These are phyloP conservation scores for Nymphicus hollandicus DNA, from an alignment of 2,113 vertebrate species.

Conservation along the genomic window DNA sequence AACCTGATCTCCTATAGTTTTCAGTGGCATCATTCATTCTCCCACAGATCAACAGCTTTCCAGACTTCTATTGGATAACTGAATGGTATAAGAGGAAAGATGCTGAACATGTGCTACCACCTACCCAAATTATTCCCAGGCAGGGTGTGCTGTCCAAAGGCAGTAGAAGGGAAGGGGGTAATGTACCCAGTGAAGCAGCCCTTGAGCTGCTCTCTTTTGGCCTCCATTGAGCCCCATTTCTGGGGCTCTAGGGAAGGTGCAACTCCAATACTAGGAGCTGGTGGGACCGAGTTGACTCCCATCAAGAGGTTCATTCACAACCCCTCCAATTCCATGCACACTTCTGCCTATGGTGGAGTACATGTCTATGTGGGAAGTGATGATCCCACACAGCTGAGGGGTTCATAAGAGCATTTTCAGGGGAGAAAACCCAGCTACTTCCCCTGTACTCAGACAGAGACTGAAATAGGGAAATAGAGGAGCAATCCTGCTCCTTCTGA, in stretches of 20 bases:
- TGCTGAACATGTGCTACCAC: not conserved
- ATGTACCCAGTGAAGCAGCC: not conserved
- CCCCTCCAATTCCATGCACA: not conserved
- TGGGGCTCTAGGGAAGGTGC: not conserved
- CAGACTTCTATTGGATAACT: not conserved
- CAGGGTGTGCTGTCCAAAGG: not conserved
- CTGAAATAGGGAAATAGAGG: not conserved
- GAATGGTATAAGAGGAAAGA: not conserved
- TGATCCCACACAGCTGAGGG: not conserved
- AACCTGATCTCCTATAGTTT: not conserved
- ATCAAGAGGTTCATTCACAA: not conserved
- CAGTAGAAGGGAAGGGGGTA: not conserved
- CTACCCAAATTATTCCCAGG: not conserved
- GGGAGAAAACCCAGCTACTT: not conserved
- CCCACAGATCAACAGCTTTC: not conserved
- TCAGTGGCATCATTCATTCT: not conserved
- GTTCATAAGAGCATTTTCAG: not conserved
- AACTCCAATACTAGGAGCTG: rapidly evolving
- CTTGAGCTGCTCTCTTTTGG: not conserved
- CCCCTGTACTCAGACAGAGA: not conserved
- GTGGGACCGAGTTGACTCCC: not conserved
- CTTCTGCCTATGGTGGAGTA: not conserved
- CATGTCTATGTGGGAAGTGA: rapidly evolving
- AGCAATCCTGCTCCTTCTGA: not conserved
- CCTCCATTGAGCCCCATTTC: not conserved